Conservation (phyloP, 2,888 invertebrate species). For the Tholera decimalis region DNA sequence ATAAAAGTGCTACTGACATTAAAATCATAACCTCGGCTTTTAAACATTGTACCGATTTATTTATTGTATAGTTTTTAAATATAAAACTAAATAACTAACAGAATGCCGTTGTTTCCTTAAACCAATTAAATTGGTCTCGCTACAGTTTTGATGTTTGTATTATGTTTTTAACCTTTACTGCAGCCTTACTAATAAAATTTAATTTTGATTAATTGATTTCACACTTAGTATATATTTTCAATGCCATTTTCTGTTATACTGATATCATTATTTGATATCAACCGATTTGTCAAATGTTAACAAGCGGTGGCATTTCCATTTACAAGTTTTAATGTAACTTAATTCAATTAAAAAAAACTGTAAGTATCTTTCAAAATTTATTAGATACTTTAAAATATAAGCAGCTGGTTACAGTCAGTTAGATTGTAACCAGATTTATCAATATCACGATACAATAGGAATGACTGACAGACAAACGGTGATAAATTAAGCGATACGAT, state of each 20-base stretch:
- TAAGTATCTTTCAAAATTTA: neutral
- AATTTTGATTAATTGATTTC: constrained; percentile 5
- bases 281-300: constrained; percentile 33
- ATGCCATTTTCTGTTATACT: constrained; percentile 4
- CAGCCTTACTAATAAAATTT: neutral
- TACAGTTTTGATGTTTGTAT: neutral
- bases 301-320: constrained; percentile 39
- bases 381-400: neutral
- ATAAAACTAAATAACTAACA: neutral
- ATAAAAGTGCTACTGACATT: neutral
- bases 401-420: neutral
- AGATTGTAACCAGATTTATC: too few relatives aligned
- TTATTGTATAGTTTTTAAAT: neutral
- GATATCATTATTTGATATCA: constrained; percentile 1
- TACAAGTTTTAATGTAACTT: constrained; percentile 22
- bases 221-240: constrained; percentile 13
- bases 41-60: neutral
- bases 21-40: constrained; percentile 10
- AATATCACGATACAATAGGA: too few relatives aligned
- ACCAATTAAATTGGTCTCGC: neutral
- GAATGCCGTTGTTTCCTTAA: too few relatives aligned
- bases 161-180: neutral
- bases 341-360: neutral
- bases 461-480: too few relatives aligned
- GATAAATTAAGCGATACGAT: too few relatives aligned